Base-by-base conservation (phyloP, 2,888 invertebrate genomes). In the Congeria kusceri region DNA sequence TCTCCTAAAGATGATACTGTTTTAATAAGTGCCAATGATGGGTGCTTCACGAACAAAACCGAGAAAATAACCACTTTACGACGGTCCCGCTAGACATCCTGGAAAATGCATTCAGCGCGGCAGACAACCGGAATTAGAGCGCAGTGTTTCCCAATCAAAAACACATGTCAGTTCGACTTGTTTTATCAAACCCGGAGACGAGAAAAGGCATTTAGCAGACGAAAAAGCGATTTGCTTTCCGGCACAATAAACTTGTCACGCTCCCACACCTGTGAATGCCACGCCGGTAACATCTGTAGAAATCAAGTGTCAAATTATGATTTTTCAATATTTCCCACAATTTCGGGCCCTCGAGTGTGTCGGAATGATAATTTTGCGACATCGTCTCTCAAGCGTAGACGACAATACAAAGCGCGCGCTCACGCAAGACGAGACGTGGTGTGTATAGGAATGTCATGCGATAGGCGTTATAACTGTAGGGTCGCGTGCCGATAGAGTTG, bases 401-500 rank as follows among this genome's bases (percentile, higher is more conserved):
- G 71, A 71, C 64, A 58, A 28, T 62, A 57, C 44, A 64, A 56
- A 64, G 66, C 47, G 62, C 47, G 56, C 62, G n/a, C 61, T 59
- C 56, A 57, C 68, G 62, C 68, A 61, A 44, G 47, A 69, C 59
- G 69, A 25, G 64, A 61, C 32, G 46, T 63, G 39, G 23, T 25
- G 27, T 32, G 46, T 53, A 65, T 46, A 59, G 49, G 57, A 69
- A 62, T 62, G 71, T 47, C 63, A 71, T 71, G 5, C 23, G 25
- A 58, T 28, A 27, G 58, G 18, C 28, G 25, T 58, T 76, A 20
- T 53, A 47, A 67, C 25, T 69, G 58, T 53, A 53, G 29, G 72
- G 82, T 82, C 82, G 82, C 82, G 82, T 82, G 82, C 82, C 82
- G 77, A 64, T 73, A 66, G 25, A 76, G 46, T 47, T 81, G 82